A percentile compares a stretch with the other conserved stretches of the same genome.
These are phyloP conservation scores for Platynereis dumerilii DNA, from an alignment of 2,888 invertebrate species.

Conservation along the genomic window DNA sequence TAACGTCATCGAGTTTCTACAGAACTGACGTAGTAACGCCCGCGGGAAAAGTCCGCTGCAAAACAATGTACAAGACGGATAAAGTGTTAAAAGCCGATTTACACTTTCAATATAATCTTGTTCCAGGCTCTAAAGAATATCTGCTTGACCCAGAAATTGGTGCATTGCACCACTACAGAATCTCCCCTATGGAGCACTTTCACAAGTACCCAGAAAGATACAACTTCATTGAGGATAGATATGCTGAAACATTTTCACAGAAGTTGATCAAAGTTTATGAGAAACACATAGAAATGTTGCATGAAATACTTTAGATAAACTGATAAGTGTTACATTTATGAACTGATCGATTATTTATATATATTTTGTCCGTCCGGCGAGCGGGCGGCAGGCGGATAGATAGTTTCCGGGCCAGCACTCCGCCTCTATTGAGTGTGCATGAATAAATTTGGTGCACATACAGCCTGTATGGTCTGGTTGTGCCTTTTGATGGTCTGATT, in stretches of 20 bases:
- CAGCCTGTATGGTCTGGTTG: no score
- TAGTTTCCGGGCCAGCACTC: no score
- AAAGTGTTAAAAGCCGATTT: constrained; percentile 28
- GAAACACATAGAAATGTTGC: no score
- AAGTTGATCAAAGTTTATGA: no score
- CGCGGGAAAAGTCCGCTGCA: constrained; percentile 36
- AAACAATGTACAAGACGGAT: constrained; percentile 32
- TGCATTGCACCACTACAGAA: constrained; percentile 35
- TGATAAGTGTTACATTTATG: no score
- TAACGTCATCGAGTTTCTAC: constrained; percentile 28
- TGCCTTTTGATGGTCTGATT: no score
- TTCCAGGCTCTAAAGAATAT: constrained; percentile 25
- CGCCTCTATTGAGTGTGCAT: no score
- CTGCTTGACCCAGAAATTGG: constrained; percentile 30
- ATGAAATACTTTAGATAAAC: no score
- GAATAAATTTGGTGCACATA: no score
- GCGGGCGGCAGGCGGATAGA: no score
- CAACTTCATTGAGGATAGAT: constrained; percentile 28
- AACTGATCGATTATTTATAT: no score
- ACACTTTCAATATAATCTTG: constrained; percentile 31
- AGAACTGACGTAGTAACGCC: constrained; percentile 30
- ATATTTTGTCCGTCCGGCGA: no score
- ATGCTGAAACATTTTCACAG: constrained; percentile 19
- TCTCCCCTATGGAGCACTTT: constrained; percentile 30
- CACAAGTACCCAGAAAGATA: constrained; percentile 23